A percentile compares a stretch with the other conserved stretches of the same genome.
phyloP scores from a whole-genome alignment of 2,113 vertebrate species.

The Sinocyclocheilus rhinocerous region DNA sequence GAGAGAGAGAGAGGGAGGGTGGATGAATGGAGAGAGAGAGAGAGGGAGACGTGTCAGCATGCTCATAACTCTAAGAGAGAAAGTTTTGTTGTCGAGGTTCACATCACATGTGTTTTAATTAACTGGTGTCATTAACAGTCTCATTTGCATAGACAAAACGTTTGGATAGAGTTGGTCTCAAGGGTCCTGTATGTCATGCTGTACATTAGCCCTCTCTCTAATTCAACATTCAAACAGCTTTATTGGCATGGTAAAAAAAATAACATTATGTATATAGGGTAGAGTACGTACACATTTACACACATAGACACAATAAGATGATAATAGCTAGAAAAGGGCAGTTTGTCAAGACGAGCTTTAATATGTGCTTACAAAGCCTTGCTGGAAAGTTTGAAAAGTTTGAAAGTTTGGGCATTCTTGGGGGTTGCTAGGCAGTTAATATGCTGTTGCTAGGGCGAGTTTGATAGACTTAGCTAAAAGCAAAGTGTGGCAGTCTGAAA shows the following conservation, averaged over 20 bases:
- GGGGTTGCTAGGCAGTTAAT: not conserved
- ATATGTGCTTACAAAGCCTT: not conserved
- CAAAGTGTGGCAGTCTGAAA: not conserved
- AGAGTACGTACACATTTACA: not conserved
- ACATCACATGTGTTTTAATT: conserved; percentile 58
- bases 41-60: conserved; percentile 8
- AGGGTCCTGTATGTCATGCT: conserved; percentile 52
- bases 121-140: conserved; percentile 49
- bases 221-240: not conserved
- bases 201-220: conserved; percentile 41
- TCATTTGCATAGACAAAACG: conserved; percentile 57
- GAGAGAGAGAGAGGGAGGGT: conserved; percentile 58
- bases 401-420: not conserved
- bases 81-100: conserved; percentile 58
- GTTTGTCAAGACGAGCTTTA: not conserved
- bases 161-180: conserved; percentile 50
- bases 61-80: conserved; percentile 56
- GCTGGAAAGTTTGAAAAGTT: not conserved
- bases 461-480: not conserved
- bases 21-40: conserved; percentile 46
- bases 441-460: not conserved
- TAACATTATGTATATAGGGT: not conserved
- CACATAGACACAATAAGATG: not conserved
- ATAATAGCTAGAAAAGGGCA: not conserved
- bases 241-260: not conserved